phyloP scores from a whole-genome alignment of 2,797 vertebrate species.

The Trematomus bernacchii region DNA sequence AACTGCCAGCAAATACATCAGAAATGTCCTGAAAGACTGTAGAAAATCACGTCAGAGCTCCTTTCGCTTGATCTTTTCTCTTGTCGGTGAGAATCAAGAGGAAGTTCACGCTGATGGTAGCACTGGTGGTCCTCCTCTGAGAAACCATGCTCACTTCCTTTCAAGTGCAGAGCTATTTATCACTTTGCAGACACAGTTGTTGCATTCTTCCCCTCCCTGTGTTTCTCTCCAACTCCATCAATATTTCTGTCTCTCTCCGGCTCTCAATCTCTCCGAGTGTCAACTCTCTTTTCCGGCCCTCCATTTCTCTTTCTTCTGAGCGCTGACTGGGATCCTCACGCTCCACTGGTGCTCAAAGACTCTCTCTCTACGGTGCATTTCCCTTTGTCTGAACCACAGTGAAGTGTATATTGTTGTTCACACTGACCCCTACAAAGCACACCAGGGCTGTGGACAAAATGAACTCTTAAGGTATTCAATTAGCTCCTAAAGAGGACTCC shows the following conservation, averaged over 20 bases:
- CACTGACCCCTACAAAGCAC: neutral
- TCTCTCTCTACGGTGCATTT: neutral
- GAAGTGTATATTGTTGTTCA: conserved; percentile 15
- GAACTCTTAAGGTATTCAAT: neutral
- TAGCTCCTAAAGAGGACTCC: too few species aligned
- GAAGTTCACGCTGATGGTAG: conserved; percentile 10
- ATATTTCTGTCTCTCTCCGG: neutral
- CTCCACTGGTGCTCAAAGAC: conserved; percentile 28
- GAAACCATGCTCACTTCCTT: conserved; percentile 2
- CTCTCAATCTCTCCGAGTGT: conserved; percentile 18
- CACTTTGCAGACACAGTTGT: conserved; percentile 24
- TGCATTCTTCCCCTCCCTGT: conserved; percentile 18
- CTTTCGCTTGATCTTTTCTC: neutral
- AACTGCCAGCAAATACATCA: neutral
- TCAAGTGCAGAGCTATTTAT: conserved; percentile 28
- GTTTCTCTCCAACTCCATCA: conserved; percentile 11
- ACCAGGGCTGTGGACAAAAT: neutral
- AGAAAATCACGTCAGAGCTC: neutral
- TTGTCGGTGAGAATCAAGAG: neutral
- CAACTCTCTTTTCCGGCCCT: neutral
- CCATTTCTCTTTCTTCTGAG: conserved; percentile 17
- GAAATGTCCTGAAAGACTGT: neutral
- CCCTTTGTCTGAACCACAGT: conserved; percentile 1
- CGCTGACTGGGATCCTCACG: conserved; percentile 17
- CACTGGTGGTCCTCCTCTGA: conserved; percentile 1